phyloP scores from a whole-genome alignment of 2,797 vertebrate species.

The Jordanella pulchra region DNA sequence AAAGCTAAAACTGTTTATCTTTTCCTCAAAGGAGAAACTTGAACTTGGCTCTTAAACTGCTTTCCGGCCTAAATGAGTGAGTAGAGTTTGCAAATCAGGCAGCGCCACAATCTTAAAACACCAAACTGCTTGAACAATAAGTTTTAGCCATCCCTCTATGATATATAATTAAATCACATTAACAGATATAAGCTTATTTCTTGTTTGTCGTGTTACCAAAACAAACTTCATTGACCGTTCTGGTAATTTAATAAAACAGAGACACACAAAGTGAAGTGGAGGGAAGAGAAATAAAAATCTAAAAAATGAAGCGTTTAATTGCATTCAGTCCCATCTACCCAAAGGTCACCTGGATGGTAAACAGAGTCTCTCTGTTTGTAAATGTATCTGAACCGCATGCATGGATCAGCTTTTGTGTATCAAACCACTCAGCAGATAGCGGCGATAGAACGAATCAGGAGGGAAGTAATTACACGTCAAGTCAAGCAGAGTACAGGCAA shows the following conservation, averaged over 20 bases:
- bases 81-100: too few species aligned
- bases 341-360: neutral
- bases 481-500: constrained; percentile 30
- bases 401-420: neutral
- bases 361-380: neutral
- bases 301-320: neutral
- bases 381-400: neutral
- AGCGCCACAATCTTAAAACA: constrained; percentile 50
- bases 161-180: neutral
- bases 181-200: neutral
- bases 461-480: constrained; percentile 36
- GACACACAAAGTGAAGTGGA: neutral
- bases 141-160: constrained; percentile 63
- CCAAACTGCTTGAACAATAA: constrained; percentile 45
- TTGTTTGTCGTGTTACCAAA: neutral
- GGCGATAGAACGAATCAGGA: constrained; percentile 13
- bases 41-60: constrained; percentile 30
- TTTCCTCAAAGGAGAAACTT: neutral
- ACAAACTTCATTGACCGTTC: too few species aligned
- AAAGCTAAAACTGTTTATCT: neutral
- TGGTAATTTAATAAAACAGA: neutral
- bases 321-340: neutral
- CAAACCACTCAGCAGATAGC: constrained; percentile 17
- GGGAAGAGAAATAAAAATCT: neutral
- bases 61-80: constrained; percentile 19